Evolutionary conservation across 1,140 invertebrate genomes (phyloP).

Genomic region (Formica selysi): DNA sequence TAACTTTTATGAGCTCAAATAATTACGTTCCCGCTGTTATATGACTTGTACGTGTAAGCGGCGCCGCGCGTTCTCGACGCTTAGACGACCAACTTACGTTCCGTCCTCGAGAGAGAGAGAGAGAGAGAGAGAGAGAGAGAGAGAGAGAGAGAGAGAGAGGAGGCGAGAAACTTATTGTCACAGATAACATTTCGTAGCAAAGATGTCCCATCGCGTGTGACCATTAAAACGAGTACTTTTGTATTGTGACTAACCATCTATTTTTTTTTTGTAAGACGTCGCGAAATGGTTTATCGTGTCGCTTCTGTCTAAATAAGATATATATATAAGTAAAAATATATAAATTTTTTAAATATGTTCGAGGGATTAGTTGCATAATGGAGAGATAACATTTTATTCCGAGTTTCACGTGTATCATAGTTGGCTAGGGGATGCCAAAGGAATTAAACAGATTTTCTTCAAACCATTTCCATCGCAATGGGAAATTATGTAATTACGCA

Average conservation of each 20-base stretch:
- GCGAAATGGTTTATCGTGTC: background rate
- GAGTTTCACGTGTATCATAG: background rate
- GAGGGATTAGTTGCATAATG: background rate
- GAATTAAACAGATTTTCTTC: slow-evolving; percentile 31
- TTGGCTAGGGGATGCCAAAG: background rate
- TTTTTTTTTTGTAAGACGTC: background rate
- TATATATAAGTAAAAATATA: background rate
- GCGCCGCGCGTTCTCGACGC: slow-evolving; percentile 28
- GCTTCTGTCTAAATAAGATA: background rate
- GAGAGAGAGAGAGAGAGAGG: background rate
- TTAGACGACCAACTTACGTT: slow-evolving; percentile 15
- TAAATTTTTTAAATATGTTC: slow-evolving; percentile 2
- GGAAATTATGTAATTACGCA: slow-evolving; percentile 55
- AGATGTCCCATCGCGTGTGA: slow-evolving; percentile 32
- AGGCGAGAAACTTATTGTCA: slow-evolving; percentile 47
- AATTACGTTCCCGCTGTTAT: slow-evolving; percentile 67
- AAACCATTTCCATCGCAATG: background rate
- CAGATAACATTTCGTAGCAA: slow-evolving; percentile 44
- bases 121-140: background rate
- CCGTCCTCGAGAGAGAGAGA: background rate
- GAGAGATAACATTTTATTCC: background rate
- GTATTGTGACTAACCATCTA: background rate
- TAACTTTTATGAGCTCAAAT: slow-evolving; percentile 73
- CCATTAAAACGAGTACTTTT: slow-evolving; percentile 38
- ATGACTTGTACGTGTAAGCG: slow-evolving; percentile 54